These are phyloP conservation scores for Progne subis DNA, from an alignment of 2,113 vertebrate genomes.

Conservation along the genomic window DNA sequence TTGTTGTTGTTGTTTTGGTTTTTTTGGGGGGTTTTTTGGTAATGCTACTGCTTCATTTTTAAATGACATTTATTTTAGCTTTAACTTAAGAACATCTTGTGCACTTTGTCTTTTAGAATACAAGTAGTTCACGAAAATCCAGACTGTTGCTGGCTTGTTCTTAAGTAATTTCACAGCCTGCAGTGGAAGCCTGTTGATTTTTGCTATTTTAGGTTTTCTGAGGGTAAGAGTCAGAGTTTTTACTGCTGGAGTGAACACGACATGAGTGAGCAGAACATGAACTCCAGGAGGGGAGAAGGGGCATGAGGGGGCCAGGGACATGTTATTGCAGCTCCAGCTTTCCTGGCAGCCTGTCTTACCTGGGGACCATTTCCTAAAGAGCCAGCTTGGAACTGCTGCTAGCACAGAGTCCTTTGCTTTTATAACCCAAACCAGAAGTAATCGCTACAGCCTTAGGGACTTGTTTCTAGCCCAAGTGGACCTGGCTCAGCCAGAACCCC, in stretches of 20 bases:
- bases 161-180: background rate
- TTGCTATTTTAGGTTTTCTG: background rate
- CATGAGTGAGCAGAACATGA: background rate
- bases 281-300: background rate
- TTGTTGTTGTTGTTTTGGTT: background rate
- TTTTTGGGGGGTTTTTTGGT: background rate
- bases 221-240: background rate
- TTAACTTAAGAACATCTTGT: background rate
- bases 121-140: background rate
- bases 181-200: background rate
- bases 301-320: background rate
- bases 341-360: background rate
- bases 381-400: background rate
- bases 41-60: background rate
- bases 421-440: background rate
- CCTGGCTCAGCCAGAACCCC: background rate
- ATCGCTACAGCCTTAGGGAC: background rate
- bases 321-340: background rate
- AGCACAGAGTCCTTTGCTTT: background rate
- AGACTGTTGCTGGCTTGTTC: background rate
- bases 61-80: background rate
- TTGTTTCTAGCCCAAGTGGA: background rate
- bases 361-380: background rate
- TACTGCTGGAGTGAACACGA: background rate
- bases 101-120: background rate